A percentile compares a stretch with the other conserved stretches of the same genome.
Conservation (phyloP, 2,113 vertebrate genomes). For the Myiopsitta monachus region DNA sequence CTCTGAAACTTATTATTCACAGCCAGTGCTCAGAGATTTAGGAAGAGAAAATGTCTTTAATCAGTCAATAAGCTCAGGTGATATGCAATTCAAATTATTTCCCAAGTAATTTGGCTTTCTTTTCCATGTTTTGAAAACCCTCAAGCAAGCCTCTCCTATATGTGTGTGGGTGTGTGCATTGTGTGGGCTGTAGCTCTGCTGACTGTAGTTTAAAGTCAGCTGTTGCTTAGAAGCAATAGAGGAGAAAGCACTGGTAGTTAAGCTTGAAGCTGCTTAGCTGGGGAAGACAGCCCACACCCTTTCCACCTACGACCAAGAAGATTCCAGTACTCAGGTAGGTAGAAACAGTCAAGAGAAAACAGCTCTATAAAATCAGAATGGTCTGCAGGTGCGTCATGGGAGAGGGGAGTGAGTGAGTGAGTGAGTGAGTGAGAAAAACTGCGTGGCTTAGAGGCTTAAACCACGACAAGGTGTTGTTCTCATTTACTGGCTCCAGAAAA, state of each 20-base stretch:
- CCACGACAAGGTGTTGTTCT: neutral
- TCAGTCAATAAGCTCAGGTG: neutral
- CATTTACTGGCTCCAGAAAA: neutral
- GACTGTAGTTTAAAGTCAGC: neutral
- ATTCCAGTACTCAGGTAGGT: neutral
- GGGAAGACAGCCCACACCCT: neutral
- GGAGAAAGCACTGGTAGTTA: neutral
- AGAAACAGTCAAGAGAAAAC: neutral
- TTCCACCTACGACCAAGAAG: neutral
- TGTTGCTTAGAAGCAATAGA: slow-evolving; percentile 27
- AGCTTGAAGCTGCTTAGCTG: neutral
- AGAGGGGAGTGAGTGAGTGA: too few species aligned
- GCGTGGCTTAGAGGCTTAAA: too few species aligned
- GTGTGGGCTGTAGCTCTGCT: neutral
- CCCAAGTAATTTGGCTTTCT: neutral
- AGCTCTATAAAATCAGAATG: neutral
- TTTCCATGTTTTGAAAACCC: neutral
- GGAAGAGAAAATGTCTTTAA: neutral
- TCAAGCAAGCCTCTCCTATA: neutral
- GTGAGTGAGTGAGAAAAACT: too few species aligned
- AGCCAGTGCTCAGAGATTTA: neutral
- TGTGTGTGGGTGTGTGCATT: neutral
- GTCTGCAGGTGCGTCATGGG: neutral
- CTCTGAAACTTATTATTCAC: neutral
- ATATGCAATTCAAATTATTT: slow-evolving; percentile 11